These are phyloP conservation scores for Laterallus jamaicensis DNA, from an alignment of 2,113 vertebrate species.

Conservation along the genomic window DNA sequence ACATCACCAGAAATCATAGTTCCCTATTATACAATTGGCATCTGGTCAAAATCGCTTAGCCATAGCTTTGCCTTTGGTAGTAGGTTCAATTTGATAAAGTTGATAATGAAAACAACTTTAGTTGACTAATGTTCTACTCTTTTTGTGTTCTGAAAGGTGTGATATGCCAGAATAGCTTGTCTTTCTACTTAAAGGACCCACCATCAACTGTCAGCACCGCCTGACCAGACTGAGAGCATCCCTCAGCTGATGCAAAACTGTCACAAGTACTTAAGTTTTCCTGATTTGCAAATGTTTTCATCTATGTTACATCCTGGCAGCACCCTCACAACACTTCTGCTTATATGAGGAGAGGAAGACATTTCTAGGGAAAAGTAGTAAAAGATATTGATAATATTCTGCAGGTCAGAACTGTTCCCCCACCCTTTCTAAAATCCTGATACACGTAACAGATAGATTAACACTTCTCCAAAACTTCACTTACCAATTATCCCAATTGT, in stretches of 20 bases:
- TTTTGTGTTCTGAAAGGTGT: neutral
- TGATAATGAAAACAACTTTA: neutral
- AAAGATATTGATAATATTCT: neutral
- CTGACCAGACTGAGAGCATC: neutral
- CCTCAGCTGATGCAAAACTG: neutral
- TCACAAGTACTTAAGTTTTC: neutral
- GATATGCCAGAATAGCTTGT: neutral
- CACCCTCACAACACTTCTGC: neutral
- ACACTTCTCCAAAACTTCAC: neutral
- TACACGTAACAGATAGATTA: neutral
- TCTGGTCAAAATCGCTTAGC: neutral
- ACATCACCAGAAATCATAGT: neutral
- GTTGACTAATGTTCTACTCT: neutral
- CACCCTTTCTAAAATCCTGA: neutral
- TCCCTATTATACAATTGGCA: neutral
- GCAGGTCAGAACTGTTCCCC: neutral
- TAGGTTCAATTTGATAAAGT: neutral
- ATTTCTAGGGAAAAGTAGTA: neutral
- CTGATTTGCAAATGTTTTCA: neutral
- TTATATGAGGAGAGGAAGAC: neutral
- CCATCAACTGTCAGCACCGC: neutral
- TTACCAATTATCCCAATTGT: neutral
- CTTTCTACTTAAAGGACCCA: neutral
- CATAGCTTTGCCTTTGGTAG: neutral
- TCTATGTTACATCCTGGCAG: neutral